Conservation (phyloP, 2,888 invertebrate genomes). For the Pseudoips prasinana region DNA sequence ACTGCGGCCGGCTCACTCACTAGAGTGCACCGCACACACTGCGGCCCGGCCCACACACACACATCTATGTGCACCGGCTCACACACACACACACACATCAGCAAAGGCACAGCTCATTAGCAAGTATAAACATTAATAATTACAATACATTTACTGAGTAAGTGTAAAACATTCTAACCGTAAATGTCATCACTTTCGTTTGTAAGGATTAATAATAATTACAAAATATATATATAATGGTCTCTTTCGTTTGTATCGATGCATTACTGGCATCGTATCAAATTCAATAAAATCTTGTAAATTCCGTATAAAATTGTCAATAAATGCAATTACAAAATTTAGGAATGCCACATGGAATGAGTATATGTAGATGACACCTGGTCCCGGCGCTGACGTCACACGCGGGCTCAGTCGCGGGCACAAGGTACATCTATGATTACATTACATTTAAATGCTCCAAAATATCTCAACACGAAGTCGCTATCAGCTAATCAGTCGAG, state of each 20-base stretch:
- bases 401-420: background rate
- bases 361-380: constrained; percentile 21
- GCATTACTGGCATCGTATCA: constrained; percentile 8
- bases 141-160: constrained; percentile 11
- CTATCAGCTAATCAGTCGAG: constrained; percentile 47
- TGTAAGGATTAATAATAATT: constrained; percentile 11
- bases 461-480: constrained; percentile 27
- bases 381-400: background rate
- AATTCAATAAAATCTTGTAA: constrained; percentile 16
- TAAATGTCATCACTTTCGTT: background rate
- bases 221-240: constrained; percentile 16
- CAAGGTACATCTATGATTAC: constrained; percentile 9
- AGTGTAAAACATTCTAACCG: constrained; percentile 5
- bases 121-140: constrained; percentile 1
- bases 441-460: constrained; percentile 34
- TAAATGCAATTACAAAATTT: constrained; percentile 39
- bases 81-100: no score
- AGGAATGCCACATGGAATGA: constrained; percentile 54
- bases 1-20: no score
- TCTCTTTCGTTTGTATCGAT: constrained; percentile 7
- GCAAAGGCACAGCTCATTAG: constrained; percentile 12
- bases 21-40: no score
- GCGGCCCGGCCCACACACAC: no score
- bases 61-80: no score
- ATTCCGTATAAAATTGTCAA: constrained; percentile 35